Base-by-base conservation (phyloP, 2,888 invertebrate genomes). In the Nemapogon koenigi region DNA sequence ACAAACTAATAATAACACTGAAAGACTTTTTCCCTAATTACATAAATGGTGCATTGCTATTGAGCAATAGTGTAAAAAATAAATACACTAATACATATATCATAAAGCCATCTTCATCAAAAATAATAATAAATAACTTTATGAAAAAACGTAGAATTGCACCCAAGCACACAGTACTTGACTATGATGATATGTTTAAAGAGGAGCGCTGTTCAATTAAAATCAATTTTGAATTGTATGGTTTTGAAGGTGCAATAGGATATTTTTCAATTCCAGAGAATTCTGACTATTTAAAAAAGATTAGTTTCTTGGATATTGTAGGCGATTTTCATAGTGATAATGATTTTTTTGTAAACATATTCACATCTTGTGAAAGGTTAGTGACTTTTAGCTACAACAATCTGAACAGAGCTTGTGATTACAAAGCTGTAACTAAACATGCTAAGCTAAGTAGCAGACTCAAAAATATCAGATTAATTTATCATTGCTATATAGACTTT, bases 341-440 rank as follows among this genome's bases (percentile, higher is more conserved):
- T 11, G 58, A 65, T 16, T 72, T 75, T 49, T 76, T 71, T 46
- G 53, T 57, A 42, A 44, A 62, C 14, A 47, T 76, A 33, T 73
- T 75, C 50, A 46, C 50, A 19, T 51, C 45, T 41, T 67, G 67
- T 52, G 40, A 46, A 18, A 60, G 59, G 45, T 52, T 76, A 35
- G 48, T 50, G 7, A 73, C 75, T 27, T 47, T 70, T 16, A 59
- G 58, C n/a, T n/a, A n/a, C n/a, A n/a, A n/a, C n/a, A n/a, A n/a
- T n/a, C n/a, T n/a, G n/a, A n/a, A n/a, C n/a, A n/a, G n/a, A n/a
- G n/a, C n/a, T n/a, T n/a, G n/a, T n/a, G n/a, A n/a, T n/a, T n/a
- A n/a, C n/a, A n/a, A n/a, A n/a, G n/a, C n/a, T n/a, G n/a, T n/a
- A n/a, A n/a, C n/a, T n/a, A n/a, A n/a, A n/a, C n/a, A n/a, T n/a